A percentile compares a stretch with the other conserved stretches of the same genome.
phyloP scores from a whole-genome alignment of 2,888 invertebrate species.

The Cryptocephalus moraei region DNA sequence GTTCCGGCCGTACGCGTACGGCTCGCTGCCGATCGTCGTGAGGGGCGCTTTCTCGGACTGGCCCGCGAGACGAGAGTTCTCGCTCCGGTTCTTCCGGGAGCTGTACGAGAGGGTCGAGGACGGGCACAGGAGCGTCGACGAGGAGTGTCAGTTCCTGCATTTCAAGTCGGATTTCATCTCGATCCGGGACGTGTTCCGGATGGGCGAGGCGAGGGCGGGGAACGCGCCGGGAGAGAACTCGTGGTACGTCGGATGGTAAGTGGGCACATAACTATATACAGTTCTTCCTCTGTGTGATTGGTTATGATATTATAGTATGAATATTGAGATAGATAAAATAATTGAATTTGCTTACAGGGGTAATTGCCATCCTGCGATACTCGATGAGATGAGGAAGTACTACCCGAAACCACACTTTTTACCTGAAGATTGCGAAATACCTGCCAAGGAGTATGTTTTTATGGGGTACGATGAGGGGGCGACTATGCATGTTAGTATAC shows the following conservation, averaged over 20 bases:
- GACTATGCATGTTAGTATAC: slow-evolving; percentile 68
- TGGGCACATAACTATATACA: slow-evolving; percentile 10
- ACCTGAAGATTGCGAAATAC: slow-evolving; percentile 80
- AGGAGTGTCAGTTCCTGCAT: slow-evolving; percentile 79
- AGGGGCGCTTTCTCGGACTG: slow-evolving; percentile 66
- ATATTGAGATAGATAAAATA: no score
- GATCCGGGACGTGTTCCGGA: slow-evolving; percentile 65
- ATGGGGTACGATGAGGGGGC: slow-evolving; percentile 87
- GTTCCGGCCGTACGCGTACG: slow-evolving; percentile 66
- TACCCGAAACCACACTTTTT: slow-evolving; percentile 78
- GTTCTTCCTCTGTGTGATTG: background rate
- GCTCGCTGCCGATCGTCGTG: slow-evolving; percentile 68
- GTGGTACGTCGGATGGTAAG: slow-evolving; percentile 89
- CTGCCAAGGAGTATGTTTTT: slow-evolving; percentile 83
- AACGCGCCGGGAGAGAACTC: slow-evolving; percentile 54
- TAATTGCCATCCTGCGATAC: slow-evolving; percentile 76
- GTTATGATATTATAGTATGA: background rate
- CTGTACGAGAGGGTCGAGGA: slow-evolving; percentile 58
- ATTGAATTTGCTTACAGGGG: no score
- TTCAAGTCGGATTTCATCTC: slow-evolving; percentile 74
- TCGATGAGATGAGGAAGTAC: slow-evolving; percentile 60
- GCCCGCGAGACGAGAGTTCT: slow-evolving; percentile 61
- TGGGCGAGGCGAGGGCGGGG: slow-evolving; percentile 55
- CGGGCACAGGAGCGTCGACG: slow-evolving; percentile 62
- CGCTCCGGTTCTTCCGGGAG: slow-evolving; percentile 56